Conservation (phyloP, 2,888 invertebrate species). For the Macaria liturata region DNA sequence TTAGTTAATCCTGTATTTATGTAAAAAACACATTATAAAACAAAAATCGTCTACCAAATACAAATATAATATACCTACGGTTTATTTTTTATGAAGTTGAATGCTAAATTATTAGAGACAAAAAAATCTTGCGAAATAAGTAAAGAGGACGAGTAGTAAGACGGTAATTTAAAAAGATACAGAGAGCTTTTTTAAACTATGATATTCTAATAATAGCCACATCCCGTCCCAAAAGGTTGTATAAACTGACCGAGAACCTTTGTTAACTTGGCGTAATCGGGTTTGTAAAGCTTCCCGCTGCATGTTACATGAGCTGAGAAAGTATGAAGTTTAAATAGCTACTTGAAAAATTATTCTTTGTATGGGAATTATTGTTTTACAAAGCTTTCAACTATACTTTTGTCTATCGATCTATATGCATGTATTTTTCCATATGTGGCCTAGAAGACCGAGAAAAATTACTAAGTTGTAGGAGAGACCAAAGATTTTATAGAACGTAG, state of each 20-base stretch:
- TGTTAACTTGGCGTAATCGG: conserved; percentile 27
- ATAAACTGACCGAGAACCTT: conserved; percentile 18
- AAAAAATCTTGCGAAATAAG: neutral
- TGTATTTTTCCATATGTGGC: no score
- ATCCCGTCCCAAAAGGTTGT: conserved; percentile 2
- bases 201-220: no score
- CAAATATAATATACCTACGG: neutral
- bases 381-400: neutral
- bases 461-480: no score
- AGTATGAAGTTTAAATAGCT: conserved; percentile 30
- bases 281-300: conserved; percentile 26
- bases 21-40: neutral
- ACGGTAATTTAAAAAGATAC: no score
- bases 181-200: no score
- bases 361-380: neutral
- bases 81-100: neutral
- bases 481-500: no score
- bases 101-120: neutral
- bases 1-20: conserved; percentile 1
- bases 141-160: neutral
- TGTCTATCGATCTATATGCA: conserved; percentile 27
- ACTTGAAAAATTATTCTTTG: neutral
- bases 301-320: conserved; percentile 28
- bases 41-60: neutral
- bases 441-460: no score